Percentiles rank a stretch among this genome's conserved stretches.
Evolutionary conservation across 2,797 vertebrate species (phyloP).

Genomic region (Gambusia yucatana): DNA sequence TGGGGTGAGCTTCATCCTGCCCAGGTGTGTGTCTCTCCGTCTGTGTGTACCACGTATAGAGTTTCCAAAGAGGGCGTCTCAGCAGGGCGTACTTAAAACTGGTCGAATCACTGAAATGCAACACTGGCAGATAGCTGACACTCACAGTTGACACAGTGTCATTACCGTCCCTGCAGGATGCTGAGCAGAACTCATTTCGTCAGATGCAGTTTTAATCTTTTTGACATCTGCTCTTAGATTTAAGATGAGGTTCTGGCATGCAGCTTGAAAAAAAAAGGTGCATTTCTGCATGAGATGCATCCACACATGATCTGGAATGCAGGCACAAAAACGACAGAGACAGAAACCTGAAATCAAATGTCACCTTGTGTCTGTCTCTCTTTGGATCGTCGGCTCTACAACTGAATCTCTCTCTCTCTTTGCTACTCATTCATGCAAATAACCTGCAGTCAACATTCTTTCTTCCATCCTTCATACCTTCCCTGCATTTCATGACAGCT

Average conservation of each 20-base stretch:
- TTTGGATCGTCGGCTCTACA: slow-evolving; percentile 3
- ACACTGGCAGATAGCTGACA: slow-evolving; percentile 55
- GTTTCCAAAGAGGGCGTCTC: slow-evolving; percentile 57
- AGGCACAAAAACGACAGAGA: slow-evolving; percentile 47
- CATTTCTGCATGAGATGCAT: not conserved
- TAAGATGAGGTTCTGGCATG: not conserved
- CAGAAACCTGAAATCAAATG: slow-evolving; percentile 59
- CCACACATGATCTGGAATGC: not conserved
- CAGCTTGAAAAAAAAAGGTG: not conserved
- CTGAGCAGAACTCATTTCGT: slow-evolving; percentile 24
- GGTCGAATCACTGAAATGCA: slow-evolving; percentile 58
- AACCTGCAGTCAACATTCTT: slow-evolving; percentile 24
- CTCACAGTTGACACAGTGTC: slow-evolving; percentile 51
- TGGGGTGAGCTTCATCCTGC: slow-evolving; percentile 52
- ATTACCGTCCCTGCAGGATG: slow-evolving; percentile 33
- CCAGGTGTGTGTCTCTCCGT: slow-evolving; percentile 59
- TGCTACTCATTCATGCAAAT: slow-evolving; percentile 41
- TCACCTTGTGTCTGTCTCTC: slow-evolving; percentile 53
- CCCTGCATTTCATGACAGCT: slow-evolving; percentile 18
- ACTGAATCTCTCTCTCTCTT: not conserved
- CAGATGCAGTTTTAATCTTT: slow-evolving; percentile 2
- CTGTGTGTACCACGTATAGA: slow-evolving; percentile 47
- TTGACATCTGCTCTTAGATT: not conserved
- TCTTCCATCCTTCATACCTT: slow-evolving; percentile 15
- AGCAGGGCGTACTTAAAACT: slow-evolving; percentile 63